Percentiles rank a stretch among this genome's conserved stretches.
These are phyloP conservation scores for Apomyelois bistriatella DNA, from an alignment of 2,888 invertebrate genomes.

Conservation along the genomic window DNA sequence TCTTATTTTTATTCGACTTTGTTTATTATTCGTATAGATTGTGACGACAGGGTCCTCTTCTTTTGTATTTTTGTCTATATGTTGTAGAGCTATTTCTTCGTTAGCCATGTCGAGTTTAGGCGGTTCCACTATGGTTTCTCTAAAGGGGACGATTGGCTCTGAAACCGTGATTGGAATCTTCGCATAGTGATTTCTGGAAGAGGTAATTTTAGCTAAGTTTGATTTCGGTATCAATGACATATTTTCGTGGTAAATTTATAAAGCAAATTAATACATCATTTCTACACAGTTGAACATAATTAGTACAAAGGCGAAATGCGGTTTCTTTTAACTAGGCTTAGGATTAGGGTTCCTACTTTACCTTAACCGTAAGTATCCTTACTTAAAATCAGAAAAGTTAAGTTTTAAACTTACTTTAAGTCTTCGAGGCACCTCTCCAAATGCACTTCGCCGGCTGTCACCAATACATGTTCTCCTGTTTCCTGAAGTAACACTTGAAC, in stretches of 20 bases:
- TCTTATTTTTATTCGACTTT: constrained; percentile 85
- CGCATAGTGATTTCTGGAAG: constrained; percentile 84
- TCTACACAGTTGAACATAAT: no score
- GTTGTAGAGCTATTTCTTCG: constrained; percentile 87
- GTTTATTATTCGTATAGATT: constrained; percentile 85
- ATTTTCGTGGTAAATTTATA: no score
- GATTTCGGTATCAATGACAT: no score
- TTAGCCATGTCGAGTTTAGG: constrained; percentile 92
- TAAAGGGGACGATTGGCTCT: constrained; percentile 96
- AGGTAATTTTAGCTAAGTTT: background rate
- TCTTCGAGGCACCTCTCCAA: constrained; percentile 97
- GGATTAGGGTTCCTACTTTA: no score
- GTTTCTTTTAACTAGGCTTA: no score
- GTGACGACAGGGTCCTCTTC: constrained; percentile 76
- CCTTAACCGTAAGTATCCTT: no score
- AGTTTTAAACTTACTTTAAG: constrained; percentile 77
- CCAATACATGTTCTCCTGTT: constrained; percentile 96
- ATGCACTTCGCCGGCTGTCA: constrained; percentile 98
- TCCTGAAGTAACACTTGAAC: constrained; percentile 94
- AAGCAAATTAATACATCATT: no score
- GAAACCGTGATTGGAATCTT: constrained; percentile 94
- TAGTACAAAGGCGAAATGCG: no score
- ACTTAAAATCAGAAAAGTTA: no score
- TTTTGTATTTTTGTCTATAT: constrained; percentile 63
- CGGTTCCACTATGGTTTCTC: constrained; percentile 93